Base-by-base conservation (phyloP, 2,113 vertebrate species). In the Carassius auratus region DNA sequence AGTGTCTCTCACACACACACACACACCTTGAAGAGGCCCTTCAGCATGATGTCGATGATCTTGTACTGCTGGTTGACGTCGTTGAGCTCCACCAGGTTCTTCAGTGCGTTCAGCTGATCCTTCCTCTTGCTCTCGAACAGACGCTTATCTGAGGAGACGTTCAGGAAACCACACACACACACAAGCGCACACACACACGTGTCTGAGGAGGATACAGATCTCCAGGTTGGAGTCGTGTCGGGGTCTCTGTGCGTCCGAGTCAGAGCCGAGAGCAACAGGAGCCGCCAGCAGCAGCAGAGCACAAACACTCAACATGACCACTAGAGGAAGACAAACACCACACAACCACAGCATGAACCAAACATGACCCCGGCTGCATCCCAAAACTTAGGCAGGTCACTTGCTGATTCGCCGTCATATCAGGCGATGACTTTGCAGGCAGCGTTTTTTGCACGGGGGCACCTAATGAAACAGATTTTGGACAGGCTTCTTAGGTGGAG, bases 41-140 rank as follows among this genome's bases (percentile, higher is more conserved):
- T 98, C 86, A 99, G 96, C 98, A 99, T 99, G 94, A 99, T 97
- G 89, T 99, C 97, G 5, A 99, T 98, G 92, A 99, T 99, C 94
- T 97, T 99, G 93, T 99, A 98, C 90, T 99, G 97, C 92, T 99
- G 98, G 95, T 99, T 97, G 90, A 99, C 89, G 45, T 99, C 98
- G 0, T 97, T 97, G 84, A 99, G 95, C 92, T 99, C 97, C 0
- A 97, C 97, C 89, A 99, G 93, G 86, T 98, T 99, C 95, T 98
- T 99, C 71, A 99, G 93, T 0, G 98, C 98, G 0, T 96, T 96
- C 86, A 99, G 95, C 93, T 99, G 98, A 91, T 99, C 98, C 89
- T 97, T 97, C 89, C 98, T 95, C 92, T 99, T 99, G 74, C 97
- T 97, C 92, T 97, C 97, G 90, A 99, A 99, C 93, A 99, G 93